Percentiles rank a stretch among this genome's conserved stretches.
These are phyloP conservation scores for Drosophila kikkawai DNA, from an alignment of 1,140 invertebrate species.

Conservation along the genomic window DNA sequence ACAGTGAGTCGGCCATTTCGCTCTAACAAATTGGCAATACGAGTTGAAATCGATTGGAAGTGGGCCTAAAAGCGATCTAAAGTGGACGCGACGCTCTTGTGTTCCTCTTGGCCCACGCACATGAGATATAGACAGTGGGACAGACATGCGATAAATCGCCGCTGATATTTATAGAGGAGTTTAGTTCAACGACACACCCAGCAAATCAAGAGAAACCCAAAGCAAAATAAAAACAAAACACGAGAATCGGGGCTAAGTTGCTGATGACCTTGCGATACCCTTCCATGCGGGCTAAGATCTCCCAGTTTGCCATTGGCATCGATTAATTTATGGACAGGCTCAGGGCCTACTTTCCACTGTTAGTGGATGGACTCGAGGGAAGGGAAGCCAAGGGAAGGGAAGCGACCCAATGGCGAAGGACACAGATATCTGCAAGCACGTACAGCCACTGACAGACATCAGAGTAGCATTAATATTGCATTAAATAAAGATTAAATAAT, in stretches of 20 bases:
- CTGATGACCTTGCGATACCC: slow-evolving; percentile 50
- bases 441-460: slow-evolving; percentile 13
- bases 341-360: slow-evolving; percentile 11
- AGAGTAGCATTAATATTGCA: background rate
- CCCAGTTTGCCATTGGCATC: slow-evolving; percentile 21
- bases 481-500: background rate
- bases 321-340: slow-evolving; percentile 37
- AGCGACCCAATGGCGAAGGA: slow-evolving; percentile 41
- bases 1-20: slow-evolving; percentile 13
- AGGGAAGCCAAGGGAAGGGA: background rate
- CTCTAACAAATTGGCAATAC: slow-evolving; percentile 64
- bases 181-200: slow-evolving; percentile 66
- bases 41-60: slow-evolving; percentile 79
- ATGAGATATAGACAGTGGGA: slow-evolving; percentile 49
- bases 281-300: slow-evolving; percentile 27
- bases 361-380: slow-evolving; percentile 19
- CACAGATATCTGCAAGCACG: slow-evolving; percentile 29
- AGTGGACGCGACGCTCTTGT: slow-evolving; percentile 30
- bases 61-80: slow-evolving; percentile 67
- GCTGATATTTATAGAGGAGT: slow-evolving; percentile 78
- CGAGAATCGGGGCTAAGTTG: slow-evolving; percentile 30
- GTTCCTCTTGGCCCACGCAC: slow-evolving; percentile 56
- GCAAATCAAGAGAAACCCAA: slow-evolving; percentile 28
- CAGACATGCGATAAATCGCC: slow-evolving; percentile 72
- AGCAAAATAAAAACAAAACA: slow-evolving; percentile 21